phyloP scores from a whole-genome alignment of 2,113 vertebrate genomes.

The Pangasianodon gigas region DNA sequence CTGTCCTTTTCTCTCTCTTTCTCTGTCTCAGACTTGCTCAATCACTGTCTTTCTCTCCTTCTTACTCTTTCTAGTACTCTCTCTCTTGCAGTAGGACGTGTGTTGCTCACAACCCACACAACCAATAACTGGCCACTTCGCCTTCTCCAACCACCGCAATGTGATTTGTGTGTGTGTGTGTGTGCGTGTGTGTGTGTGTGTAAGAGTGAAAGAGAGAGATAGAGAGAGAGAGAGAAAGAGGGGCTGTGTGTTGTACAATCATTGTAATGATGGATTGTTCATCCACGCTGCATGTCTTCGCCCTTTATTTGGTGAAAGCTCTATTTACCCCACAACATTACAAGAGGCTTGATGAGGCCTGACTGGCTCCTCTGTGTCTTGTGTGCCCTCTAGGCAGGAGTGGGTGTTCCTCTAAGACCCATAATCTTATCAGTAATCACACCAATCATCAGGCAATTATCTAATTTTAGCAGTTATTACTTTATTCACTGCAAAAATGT shows the following conservation, averaged over 20 bases:
- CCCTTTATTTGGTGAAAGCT: constrained; percentile 27
- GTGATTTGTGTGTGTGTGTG: not conserved
- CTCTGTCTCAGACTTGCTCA: not conserved
- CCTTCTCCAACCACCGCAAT: not conserved
- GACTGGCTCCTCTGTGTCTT: not conserved
- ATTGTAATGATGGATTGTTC: constrained; percentile 10
- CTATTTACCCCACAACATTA: constrained; percentile 30
- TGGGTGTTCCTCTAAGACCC: not conserved
- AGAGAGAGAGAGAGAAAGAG: not conserved
- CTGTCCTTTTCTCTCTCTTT: not conserved
- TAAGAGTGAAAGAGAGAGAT: not conserved
- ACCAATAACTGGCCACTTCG: constrained; percentile 29
- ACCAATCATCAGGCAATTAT: not conserved
- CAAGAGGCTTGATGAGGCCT: constrained; percentile 37
- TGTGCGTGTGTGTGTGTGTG: not conserved
- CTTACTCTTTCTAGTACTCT: not conserved
- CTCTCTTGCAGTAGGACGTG: not conserved
- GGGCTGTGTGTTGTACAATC: constrained; percentile 19
- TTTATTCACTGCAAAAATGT: not conserved
- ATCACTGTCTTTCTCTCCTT: not conserved
- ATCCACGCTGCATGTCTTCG: not conserved
- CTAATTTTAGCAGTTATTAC: not conserved
- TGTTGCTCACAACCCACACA: constrained; percentile 2
- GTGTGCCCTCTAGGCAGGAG: not conserved
- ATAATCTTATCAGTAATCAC: not conserved